A percentile compares a stretch with the other conserved stretches of the same genome.
phyloP scores from a whole-genome alignment of 2,888 invertebrate species.

The Drosophila pseudotalamancana region DNA sequence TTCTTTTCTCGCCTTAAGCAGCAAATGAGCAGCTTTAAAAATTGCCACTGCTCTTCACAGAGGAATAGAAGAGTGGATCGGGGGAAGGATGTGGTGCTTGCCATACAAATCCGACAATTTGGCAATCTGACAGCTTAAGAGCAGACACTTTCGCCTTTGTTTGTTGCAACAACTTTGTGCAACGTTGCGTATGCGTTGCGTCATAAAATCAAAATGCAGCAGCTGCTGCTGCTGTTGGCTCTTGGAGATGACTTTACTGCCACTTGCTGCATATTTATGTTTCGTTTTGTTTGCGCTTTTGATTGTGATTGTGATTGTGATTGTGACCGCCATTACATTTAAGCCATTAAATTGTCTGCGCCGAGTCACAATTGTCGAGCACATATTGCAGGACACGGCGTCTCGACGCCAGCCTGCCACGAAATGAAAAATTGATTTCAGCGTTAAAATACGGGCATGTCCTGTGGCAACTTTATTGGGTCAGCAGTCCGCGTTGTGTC shows the following conservation, averaged over 20 bases:
- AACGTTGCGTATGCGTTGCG: slow-evolving; percentile 61
- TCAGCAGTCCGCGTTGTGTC: slow-evolving; percentile 45
- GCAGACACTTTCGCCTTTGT: slow-evolving; percentile 31
- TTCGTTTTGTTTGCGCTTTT: slow-evolving; percentile 35
- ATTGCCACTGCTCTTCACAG: not conserved
- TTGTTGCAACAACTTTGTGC: slow-evolving; percentile 36
- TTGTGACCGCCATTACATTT: slow-evolving; percentile 53
- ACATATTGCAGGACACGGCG: slow-evolving; percentile 37
- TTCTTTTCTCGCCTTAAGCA: not conserved
- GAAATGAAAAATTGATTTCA: slow-evolving; percentile 77
- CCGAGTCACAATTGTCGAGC: slow-evolving; percentile 57
- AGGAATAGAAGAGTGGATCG: not conserved
- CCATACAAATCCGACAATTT: slow-evolving; percentile 30
- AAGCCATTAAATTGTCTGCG: slow-evolving; percentile 63
- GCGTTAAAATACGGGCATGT: slow-evolving; percentile 57
- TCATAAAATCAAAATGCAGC: slow-evolving; percentile 53
- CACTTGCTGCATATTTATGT: slow-evolving; percentile 70
- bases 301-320: no score
- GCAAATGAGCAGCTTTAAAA: slow-evolving; percentile 31
- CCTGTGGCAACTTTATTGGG: slow-evolving; percentile 61
- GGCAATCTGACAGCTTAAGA: slow-evolving; percentile 33
- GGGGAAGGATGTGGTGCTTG: slow-evolving; percentile 12
- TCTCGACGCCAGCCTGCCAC: slow-evolving; percentile 53
- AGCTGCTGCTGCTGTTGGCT: slow-evolving; percentile 21
- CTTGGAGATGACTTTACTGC: slow-evolving; percentile 33